Conservation (phyloP, 2,797 vertebrate species). For the Falco biarmicus region DNA sequence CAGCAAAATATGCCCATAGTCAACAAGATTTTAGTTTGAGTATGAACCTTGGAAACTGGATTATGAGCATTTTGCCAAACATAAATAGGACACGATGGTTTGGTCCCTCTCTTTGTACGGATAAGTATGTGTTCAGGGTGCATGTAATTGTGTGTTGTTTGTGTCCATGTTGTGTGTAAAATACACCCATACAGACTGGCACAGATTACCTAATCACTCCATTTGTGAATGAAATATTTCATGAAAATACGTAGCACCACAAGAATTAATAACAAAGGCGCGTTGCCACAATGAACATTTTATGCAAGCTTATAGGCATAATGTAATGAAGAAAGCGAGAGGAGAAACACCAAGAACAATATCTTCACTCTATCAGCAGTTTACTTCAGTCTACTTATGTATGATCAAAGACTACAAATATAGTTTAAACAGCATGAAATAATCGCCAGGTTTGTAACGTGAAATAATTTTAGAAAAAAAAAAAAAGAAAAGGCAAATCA, state of each 20-base stretch:
- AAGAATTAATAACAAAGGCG: constrained; percentile 72
- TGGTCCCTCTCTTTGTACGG: not conserved
- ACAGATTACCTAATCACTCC: constrained; percentile 27
- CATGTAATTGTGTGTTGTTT: not conserved
- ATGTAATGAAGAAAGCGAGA: constrained; percentile 54
- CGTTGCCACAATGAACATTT: constrained; percentile 56
- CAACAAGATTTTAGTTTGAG: not conserved
- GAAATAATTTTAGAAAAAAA: constrained; percentile 67
- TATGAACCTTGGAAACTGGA: not conserved
- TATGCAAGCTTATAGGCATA: constrained; percentile 43
- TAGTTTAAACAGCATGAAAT: constrained; percentile 81
- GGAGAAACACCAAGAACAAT: constrained; percentile 66
- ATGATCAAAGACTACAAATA: constrained; percentile 80
- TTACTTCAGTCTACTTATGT: constrained; percentile 76
- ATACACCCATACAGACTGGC: not conserved
- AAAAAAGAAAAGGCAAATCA: constrained; percentile 59
- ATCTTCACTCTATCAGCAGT: constrained; percentile 76
- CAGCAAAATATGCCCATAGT: not conserved
- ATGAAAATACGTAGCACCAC: constrained; percentile 56
- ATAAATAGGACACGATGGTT: not conserved
- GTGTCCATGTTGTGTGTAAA: constrained; percentile 15
- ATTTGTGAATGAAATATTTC: constrained; percentile 52
- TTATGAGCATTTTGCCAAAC: not conserved
- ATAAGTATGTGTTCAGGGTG: not conserved
- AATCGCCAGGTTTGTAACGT: constrained; percentile 75